These are phyloP conservation scores for Lutjanus argentimaculatus DNA, from an alignment of 2,797 vertebrate species.

Conservation along the genomic window DNA sequence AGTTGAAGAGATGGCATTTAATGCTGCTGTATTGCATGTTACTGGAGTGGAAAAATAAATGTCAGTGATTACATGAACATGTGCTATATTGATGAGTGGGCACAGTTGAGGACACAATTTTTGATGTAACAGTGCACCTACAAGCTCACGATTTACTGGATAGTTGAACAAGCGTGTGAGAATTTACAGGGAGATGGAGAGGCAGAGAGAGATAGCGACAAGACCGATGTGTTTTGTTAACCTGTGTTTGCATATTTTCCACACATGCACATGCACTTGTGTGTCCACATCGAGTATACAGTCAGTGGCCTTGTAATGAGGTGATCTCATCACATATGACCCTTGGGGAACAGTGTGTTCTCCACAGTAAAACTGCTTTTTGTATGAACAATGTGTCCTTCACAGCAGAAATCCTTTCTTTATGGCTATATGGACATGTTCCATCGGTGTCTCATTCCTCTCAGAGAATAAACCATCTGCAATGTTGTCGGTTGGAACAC, in stretches of 20 bases:
- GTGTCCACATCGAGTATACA: slow-evolving; percentile 43
- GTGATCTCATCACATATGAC: slow-evolving; percentile 69
- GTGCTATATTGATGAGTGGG: slow-evolving; percentile 1
- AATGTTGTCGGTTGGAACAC: slow-evolving; percentile 38
- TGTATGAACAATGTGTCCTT: slow-evolving; percentile 64
- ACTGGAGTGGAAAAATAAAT: slow-evolving; percentile 20
- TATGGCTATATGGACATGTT: slow-evolving; percentile 53
- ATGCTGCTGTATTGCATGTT: slow-evolving; percentile 15
- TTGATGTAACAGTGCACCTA: not conserved
- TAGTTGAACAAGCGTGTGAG: slow-evolving; percentile 2
- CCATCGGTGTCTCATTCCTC: slow-evolving; percentile 57
- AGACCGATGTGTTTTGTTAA: slow-evolving; percentile 41
- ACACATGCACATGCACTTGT: slow-evolving; percentile 47
- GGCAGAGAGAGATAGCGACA: slow-evolving; percentile 9
- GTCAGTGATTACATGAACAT: slow-evolving; percentile 15
- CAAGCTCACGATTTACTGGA: slow-evolving; percentile 1
- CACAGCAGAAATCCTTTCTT: slow-evolving; percentile 61
- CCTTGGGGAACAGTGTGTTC: slow-evolving; percentile 68
- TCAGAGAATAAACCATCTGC: slow-evolving; percentile 58
- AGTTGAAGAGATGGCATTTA: slow-evolving; percentile 31
- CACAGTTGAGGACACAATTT: slow-evolving; percentile 6
- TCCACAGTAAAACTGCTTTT: slow-evolving; percentile 58
- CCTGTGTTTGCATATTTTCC: slow-evolving; percentile 57
- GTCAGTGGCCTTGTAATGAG: slow-evolving; percentile 62
- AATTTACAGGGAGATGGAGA: not conserved